These are phyloP conservation scores for Diploscapter pachys DNA, from an alignment of 1,140 invertebrate genomes.

Conservation along the genomic window DNA sequence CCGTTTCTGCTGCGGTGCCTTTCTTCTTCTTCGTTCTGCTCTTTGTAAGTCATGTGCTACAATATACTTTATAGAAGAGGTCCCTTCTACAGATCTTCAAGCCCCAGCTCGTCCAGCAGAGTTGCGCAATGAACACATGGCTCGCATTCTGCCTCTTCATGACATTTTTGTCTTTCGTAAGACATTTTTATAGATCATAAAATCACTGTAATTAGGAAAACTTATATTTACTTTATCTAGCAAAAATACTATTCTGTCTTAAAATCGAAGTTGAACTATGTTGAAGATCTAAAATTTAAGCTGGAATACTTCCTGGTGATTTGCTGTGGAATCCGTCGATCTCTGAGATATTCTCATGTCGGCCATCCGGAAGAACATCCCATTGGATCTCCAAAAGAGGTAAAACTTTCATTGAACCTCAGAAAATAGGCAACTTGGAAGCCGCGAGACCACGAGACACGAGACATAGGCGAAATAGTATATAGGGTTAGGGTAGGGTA, in stretches of 20 bases:
- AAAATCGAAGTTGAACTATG: too few relatives aligned
- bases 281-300: background rate
- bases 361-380: conserved; percentile 21
- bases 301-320: conserved; percentile 43
- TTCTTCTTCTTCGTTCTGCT: conserved; percentile 52
- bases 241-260: background rate
- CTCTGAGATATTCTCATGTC: conserved; percentile 22
- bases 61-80: too few relatives aligned
- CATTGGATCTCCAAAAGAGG: conserved; percentile 28
- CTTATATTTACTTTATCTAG: background rate
- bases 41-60: conserved; percentile 29
- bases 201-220: too few relatives aligned
- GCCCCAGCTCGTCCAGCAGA: conserved; percentile 1
- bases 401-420: background rate
- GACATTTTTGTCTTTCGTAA: conserved; percentile 38
- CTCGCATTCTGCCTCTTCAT: conserved; percentile 39
- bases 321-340: conserved; percentile 42
- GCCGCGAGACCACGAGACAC: too few relatives aligned
- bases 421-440: background rate
- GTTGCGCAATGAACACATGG: conserved; percentile 18
- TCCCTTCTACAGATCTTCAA: background rate
- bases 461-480: too few relatives aligned
- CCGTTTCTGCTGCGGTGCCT: conserved; percentile 48
- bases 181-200: background rate
- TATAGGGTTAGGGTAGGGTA: too few relatives aligned